phyloP scores from a whole-genome alignment of 2,113 vertebrate genomes.

The Charina bottae region DNA sequence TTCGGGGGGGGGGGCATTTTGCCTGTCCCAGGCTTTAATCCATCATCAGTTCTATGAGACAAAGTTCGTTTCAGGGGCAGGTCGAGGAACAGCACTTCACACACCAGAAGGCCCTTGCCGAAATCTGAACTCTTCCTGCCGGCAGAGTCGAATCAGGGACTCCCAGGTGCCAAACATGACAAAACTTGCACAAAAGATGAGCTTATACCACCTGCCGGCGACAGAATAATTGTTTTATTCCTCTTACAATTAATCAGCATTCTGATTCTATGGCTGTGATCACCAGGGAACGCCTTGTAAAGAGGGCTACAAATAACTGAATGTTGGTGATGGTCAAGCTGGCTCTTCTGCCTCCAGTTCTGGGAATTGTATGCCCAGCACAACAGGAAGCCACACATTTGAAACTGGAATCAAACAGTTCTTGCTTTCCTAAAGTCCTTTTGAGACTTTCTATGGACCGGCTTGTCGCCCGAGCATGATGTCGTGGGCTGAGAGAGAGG shows the following conservation, averaged over 20 bases:
- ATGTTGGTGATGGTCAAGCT: not conserved
- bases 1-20: not conserved
- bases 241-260: not conserved
- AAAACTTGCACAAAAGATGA: not conserved
- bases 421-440: not conserved
- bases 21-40: too few species aligned
- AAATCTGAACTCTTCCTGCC: not conserved
- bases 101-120: not conserved
- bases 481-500: too few species aligned
- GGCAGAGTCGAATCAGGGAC: not conserved
- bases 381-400: not conserved
- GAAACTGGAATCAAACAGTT: too few species aligned
- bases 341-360: not conserved
- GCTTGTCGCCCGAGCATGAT: too few species aligned
- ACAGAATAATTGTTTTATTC: not conserved
- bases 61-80: too few species aligned
- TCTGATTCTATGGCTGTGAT: not conserved
- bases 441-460: not conserved
- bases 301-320: not conserved
- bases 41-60: too few species aligned
- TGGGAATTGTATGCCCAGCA: not conserved
- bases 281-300: not conserved
- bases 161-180: not conserved
- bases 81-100: too few species aligned
- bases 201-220: not conserved